These are phyloP conservation scores for Prunella fulvescens DNA, from an alignment of 2,113 vertebrate genomes.

Conservation along the genomic window DNA sequence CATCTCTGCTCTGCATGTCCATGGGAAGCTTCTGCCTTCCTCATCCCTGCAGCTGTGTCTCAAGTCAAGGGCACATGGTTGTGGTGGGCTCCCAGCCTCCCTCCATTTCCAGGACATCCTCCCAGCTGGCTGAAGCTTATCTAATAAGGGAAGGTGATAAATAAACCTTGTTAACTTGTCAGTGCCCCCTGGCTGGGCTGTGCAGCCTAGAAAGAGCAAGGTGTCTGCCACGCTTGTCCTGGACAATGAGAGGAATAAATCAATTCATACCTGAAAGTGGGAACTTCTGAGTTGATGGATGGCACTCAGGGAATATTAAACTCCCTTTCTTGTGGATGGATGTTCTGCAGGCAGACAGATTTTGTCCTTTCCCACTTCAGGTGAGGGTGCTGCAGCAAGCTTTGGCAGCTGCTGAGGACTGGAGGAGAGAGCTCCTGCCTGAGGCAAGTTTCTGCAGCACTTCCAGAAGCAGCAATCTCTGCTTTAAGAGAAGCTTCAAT, in stretches of 20 bases:
- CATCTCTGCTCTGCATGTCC: background rate
- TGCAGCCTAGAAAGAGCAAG: background rate
- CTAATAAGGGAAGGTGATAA: background rate
- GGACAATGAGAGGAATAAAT: conserved; percentile 5
- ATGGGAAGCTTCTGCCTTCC: background rate
- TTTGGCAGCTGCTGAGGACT: background rate
- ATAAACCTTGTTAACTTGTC: background rate
- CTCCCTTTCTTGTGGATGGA: background rate
- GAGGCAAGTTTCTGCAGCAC: background rate
- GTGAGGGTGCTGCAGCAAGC: background rate
- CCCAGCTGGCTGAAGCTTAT: background rate
- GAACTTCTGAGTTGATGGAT: background rate
- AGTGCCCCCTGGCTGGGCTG: background rate
- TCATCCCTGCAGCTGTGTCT: background rate
- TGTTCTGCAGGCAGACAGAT: background rate
- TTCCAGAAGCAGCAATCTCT: background rate
- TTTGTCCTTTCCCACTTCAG: background rate
- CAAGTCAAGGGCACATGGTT: background rate
- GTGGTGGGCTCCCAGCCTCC: background rate
- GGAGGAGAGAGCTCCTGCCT: background rate
- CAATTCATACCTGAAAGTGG: background rate
- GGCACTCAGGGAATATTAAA: background rate
- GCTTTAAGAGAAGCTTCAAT: background rate
- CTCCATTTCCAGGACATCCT: background rate
- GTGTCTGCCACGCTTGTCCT: background rate